These are phyloP conservation scores for Nycticryphes semicollaris DNA, from an alignment of 2,113 vertebrate genomes.

Conservation along the genomic window DNA sequence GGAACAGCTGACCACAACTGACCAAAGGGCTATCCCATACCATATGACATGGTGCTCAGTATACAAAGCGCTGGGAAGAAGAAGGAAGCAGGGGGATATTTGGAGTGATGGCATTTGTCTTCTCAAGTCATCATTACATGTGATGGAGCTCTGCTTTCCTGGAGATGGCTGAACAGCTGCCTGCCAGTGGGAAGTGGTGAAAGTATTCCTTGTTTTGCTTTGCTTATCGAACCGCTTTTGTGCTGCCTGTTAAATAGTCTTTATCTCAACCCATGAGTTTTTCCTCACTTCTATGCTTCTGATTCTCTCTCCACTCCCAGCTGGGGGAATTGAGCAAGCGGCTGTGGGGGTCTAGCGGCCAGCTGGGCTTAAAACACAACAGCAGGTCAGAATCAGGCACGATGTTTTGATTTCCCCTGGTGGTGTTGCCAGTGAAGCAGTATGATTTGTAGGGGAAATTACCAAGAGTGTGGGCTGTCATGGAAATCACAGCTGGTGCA, in stretches of 20 bases:
- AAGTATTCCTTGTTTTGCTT: not conserved
- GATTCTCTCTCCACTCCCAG: not conserved
- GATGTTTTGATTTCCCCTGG: not conserved
- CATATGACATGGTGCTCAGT: too few species aligned
- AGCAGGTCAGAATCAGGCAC: not conserved
- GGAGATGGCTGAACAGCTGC: not conserved
- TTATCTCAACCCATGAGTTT: not conserved
- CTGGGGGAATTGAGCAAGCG: not conserved
- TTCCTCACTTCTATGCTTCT: not conserved
- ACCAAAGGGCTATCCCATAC: not conserved
- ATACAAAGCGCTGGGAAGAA: not conserved
- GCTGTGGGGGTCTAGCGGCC: not conserved
- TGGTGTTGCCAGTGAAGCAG: accelerated
- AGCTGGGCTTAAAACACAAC: not conserved
- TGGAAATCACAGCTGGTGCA: not conserved
- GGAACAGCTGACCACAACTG: not conserved
- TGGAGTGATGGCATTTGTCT: not conserved
- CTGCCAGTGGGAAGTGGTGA: not conserved
- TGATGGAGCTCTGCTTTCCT: not conserved
- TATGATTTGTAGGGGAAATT: not conserved
- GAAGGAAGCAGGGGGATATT: not conserved
- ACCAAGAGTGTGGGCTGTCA: not conserved
- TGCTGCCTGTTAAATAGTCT: not conserved
- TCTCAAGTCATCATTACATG: not conserved
- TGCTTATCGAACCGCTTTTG: not conserved